Conservation (phyloP, 2,797 vertebrate genomes). For the Myotis pilosus region DNA sequence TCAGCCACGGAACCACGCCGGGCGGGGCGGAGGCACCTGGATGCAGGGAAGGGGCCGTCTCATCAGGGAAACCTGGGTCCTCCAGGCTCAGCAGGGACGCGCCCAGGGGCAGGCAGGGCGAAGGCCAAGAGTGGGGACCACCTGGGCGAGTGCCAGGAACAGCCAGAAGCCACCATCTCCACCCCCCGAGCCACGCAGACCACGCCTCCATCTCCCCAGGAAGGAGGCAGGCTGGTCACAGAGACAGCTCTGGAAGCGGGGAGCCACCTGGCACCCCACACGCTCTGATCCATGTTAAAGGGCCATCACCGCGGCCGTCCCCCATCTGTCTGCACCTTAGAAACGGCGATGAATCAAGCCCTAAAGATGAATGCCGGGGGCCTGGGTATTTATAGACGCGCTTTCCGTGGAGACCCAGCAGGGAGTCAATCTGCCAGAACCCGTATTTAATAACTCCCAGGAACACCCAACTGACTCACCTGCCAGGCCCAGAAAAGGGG, state of each 20-base stretch:
- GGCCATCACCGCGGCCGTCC: neutral
- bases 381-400: slow-evolving; percentile 56
- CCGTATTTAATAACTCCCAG: slow-evolving; percentile 71
- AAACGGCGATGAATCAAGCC: slow-evolving; percentile 54
- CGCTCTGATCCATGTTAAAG: neutral
- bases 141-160: no score
- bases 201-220: rapidly evolving
- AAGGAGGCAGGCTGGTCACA: neutral
- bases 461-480: slow-evolving; percentile 77
- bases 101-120: neutral
- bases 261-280: neutral
- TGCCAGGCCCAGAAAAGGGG: slow-evolving; percentile 72
- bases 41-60: no score
- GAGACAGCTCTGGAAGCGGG: neutral
- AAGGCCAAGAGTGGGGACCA: neutral
- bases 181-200: no score
- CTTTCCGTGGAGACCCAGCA: slow-evolving; percentile 49
- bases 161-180: neutral
- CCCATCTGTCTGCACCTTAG: neutral
- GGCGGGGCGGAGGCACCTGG: rapidly evolving
- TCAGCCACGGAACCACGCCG: no score
- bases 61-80: neutral
- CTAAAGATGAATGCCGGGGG: slow-evolving; percentile 41
- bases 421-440: slow-evolving; percentile 76
- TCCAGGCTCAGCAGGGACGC: neutral